Conservation (phyloP, 2,888 invertebrate species). For the Lasioglossum leucozonium region DNA sequence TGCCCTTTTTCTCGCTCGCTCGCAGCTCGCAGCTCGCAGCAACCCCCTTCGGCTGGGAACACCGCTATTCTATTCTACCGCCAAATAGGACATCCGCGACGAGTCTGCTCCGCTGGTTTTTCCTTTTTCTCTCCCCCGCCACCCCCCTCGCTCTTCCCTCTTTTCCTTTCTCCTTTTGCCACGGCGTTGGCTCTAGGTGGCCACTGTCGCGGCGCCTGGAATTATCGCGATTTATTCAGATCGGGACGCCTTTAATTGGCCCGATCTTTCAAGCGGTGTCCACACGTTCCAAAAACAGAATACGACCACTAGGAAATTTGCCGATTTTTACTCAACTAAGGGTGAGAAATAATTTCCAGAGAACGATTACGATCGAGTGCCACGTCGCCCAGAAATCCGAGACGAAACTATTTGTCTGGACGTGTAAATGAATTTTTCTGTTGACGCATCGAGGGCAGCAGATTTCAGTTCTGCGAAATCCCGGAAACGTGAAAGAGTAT, state of each 20-base stretch:
- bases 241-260: constrained; percentile 2
- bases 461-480: too few relatives aligned
- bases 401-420: too few relatives aligned
- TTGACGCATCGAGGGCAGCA: too few relatives aligned
- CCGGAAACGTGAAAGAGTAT: too few relatives aligned
- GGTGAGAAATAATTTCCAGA: too few relatives aligned
- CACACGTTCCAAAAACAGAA: background rate
- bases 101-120: background rate
- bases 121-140: background rate
- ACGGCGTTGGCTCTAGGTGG: background rate
- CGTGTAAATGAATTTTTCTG: too few relatives aligned
- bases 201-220: background rate
- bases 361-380: too few relatives aligned
- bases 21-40: background rate
- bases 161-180: background rate
- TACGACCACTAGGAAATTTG: too few relatives aligned
- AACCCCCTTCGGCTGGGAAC: constrained; percentile 7
- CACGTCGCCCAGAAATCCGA: too few relatives aligned
- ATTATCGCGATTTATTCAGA: background rate
- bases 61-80: constrained; percentile 9
- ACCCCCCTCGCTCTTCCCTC: too few relatives aligned
- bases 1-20: constrained; percentile 32
- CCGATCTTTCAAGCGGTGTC: background rate
- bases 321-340: too few relatives aligned
- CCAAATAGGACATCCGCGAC: constrained; percentile 18